These are phyloP conservation scores for Agelastica alni DNA, from an alignment of 2,888 invertebrate species.

Conservation along the genomic window DNA sequence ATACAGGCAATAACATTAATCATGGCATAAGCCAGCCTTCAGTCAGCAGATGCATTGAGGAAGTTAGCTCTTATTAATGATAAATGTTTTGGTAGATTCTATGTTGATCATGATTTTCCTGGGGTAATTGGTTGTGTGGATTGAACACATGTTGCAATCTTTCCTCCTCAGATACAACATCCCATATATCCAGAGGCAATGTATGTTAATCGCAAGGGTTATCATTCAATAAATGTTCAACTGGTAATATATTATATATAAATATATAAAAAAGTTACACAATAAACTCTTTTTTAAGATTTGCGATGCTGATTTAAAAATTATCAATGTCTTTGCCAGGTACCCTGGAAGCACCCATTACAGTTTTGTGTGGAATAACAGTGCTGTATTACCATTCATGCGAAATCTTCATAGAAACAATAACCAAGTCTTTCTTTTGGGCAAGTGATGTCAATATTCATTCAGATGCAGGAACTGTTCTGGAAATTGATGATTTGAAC, in stretches of 20 bases:
- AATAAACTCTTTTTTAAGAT: neutral
- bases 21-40: slow-evolving; percentile 2
- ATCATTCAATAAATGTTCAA: slow-evolving; percentile 8
- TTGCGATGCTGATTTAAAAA: slow-evolving; percentile 8
- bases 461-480: too few species aligned
- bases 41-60: slow-evolving; percentile 10
- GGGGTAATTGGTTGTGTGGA: slow-evolving; percentile 15
- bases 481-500: too few species aligned
- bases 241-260: neutral
- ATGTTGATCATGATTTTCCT: slow-evolving; percentile 5
- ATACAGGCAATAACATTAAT: neutral
- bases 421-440: slow-evolving; percentile 3
- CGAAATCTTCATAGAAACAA: neutral
- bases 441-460: too few species aligned
- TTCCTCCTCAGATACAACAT: too few species aligned
- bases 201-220: slow-evolving; percentile 14
- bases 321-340: slow-evolving; percentile 11
- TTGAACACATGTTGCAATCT: slow-evolving; percentile 14
- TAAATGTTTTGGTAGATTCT: neutral
- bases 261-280: neutral
- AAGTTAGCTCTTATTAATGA: too few species aligned
- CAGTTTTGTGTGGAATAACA: slow-evolving; percentile 7
- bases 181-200: neutral
- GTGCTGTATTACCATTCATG: too few species aligned
- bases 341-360: slow-evolving; percentile 1